Evolutionary conservation across 2,888 invertebrate species (phyloP).

Genomic region (Aromia moschata): DNA sequence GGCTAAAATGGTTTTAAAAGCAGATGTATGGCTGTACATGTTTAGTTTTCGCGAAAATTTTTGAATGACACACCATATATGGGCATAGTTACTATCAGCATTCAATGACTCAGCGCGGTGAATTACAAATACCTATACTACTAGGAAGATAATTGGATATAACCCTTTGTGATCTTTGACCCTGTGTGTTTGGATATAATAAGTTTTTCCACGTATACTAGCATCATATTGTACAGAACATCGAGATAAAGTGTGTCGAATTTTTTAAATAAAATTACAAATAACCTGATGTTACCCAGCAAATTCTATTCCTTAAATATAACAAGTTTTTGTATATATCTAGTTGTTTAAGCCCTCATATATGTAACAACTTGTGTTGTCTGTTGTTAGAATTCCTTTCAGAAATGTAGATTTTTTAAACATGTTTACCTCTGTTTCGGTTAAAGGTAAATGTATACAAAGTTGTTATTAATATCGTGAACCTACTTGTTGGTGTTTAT

Average conservation of each 20-base stretch:
- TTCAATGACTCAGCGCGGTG: too few relatives aligned
- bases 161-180: too few relatives aligned
- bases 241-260: constrained; percentile 48
- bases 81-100: too few relatives aligned
- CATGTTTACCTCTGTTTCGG: constrained; percentile 1
- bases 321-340: constrained; percentile 44
- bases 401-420: constrained; percentile 19
- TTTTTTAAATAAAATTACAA: constrained; percentile 43
- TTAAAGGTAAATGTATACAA: constrained; percentile 1
- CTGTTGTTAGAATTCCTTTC: constrained; percentile 38
- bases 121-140: too few relatives aligned
- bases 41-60: too few relatives aligned
- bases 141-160: too few relatives aligned
- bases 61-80: too few relatives aligned
- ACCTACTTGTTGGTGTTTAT: constrained; percentile 2
- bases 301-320: constrained; percentile 41
- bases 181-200: constrained; percentile 9
- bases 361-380: constrained; percentile 30
- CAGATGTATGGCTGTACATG: too few relatives aligned
- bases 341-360: constrained; percentile 42
- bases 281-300: constrained; percentile 36
- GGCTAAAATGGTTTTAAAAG: too few relatives aligned
- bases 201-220: constrained; percentile 7
- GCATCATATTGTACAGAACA: constrained; percentile 48
- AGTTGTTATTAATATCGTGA: constrained; percentile 11